These are phyloP conservation scores for Sisor rabdophorus DNA, from an alignment of 2,113 vertebrate genomes.

Conservation along the genomic window DNA sequence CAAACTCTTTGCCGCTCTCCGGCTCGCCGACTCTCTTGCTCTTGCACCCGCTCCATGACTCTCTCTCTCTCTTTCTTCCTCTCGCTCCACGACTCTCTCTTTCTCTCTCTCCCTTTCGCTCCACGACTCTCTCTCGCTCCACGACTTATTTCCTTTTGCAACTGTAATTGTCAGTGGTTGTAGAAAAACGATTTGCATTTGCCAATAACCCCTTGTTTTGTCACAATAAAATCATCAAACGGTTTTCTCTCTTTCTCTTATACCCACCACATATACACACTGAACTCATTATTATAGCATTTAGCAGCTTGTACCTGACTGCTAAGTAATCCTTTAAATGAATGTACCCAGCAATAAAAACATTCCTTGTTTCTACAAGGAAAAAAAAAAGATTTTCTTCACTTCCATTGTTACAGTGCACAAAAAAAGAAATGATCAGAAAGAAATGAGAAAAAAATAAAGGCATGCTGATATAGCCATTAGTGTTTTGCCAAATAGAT, in stretches of 20 bases:
- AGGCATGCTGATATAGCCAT: constrained; percentile 64
- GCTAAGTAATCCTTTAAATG: neutral
- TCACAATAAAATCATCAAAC: constrained; percentile 84
- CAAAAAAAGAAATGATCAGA: constrained; percentile 55
- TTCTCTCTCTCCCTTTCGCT: too few relatives aligned
- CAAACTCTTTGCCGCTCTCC: too few relatives aligned
- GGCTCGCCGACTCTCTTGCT: too few relatives aligned
- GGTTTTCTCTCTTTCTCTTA: constrained; percentile 46
- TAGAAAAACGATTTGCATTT: constrained; percentile 95
- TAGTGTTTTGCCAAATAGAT: constrained; percentile 17
- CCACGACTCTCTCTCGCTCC: too few relatives aligned
- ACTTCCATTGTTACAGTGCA: constrained; percentile 57
- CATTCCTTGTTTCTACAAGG: neutral
- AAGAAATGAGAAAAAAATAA: constrained; percentile 53
- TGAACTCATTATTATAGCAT: constrained; percentile 5
- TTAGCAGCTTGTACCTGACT: constrained; percentile 35
- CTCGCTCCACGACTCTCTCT: too few relatives aligned
- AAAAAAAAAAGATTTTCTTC: neutral
- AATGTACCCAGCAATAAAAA: neutral
- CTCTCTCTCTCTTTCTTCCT: too few relatives aligned
- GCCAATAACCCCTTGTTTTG: constrained; percentile 80
- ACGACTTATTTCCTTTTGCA: constrained; percentile 75
- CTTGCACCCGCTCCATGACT: too few relatives aligned
- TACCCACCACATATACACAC: constrained; percentile 60
- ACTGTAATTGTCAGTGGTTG: constrained; percentile 93